Conservation (phyloP, 2,797 vertebrate species). For the Gambelia wislizenii region DNA sequence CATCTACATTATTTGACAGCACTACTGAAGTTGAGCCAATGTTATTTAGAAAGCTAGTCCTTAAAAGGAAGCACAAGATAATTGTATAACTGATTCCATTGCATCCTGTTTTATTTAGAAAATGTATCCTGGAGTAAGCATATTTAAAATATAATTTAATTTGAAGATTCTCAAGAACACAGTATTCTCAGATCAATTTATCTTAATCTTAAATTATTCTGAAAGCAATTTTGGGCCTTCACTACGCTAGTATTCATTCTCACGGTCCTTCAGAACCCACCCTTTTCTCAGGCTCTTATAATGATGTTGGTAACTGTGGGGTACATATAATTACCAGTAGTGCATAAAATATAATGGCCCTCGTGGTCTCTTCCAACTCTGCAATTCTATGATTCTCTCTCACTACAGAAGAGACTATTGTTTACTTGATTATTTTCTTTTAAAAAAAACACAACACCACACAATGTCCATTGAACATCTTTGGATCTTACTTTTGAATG, state of each 20-base stretch:
- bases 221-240: slow-evolving; percentile 20
- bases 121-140: slow-evolving; percentile 44
- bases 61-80: slow-evolving; percentile 22
- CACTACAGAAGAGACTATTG: neutral
- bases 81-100: slow-evolving; percentile 23
- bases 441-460: neutral
- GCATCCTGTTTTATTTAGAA: slow-evolving; percentile 32
- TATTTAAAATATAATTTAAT: slow-evolving; percentile 52
- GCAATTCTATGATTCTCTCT: too few species aligned
- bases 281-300: neutral
- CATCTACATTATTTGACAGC: neutral
- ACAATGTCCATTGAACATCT: neutral
- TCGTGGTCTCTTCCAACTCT: too few species aligned
- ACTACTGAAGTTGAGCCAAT: neutral
- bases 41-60: slow-evolving; percentile 18
- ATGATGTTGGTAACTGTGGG: neutral
- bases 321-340: neutral
- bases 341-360: neutral
- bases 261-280: slow-evolving; percentile 16
- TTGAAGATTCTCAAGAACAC: slow-evolving; percentile 41
- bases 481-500: neutral
- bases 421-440: neutral
- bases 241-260: neutral
- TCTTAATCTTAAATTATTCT: slow-evolving; percentile 44
- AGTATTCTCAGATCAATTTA: slow-evolving; percentile 41